Evolutionary conservation across 2,888 invertebrate genomes (phyloP).

Genomic region (Sylvicola cinctus): DNA sequence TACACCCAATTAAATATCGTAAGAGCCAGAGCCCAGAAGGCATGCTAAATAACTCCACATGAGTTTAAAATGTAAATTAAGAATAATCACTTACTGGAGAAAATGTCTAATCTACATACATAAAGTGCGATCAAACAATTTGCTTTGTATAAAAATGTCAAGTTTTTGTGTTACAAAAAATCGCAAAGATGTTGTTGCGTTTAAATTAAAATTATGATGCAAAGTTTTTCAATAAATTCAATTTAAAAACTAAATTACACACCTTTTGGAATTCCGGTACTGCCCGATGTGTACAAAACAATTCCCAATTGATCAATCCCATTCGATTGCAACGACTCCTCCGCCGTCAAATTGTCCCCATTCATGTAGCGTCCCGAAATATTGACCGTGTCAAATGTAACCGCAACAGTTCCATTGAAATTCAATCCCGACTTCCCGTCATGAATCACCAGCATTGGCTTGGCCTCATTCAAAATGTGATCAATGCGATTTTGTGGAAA

Average conservation of each 20-base stretch:
- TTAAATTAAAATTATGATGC: no score
- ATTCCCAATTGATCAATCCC: slow-evolving; percentile 36
- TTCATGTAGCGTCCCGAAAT: not conserved
- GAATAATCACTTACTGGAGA: no score
- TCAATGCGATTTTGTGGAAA: slow-evolving; percentile 49
- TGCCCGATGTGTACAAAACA: slow-evolving; percentile 71
- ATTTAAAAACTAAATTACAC: slow-evolving; percentile 3
- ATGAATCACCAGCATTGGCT: slow-evolving; percentile 40
- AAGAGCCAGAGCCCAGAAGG: no score
- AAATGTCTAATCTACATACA: slow-evolving; percentile 3
- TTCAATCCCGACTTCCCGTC: slow-evolving; percentile 26
- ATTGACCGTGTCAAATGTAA: not conserved
- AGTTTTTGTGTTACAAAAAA: no score
- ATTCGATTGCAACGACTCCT: slow-evolving; percentile 17
- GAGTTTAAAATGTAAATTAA: no score
- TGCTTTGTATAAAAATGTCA: no score
- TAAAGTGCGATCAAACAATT: not conserved
- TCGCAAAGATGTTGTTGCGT: no score
- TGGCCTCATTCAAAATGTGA: slow-evolving; percentile 55
- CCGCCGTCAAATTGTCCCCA: not conserved
- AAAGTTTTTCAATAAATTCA: not conserved
- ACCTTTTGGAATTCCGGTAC: slow-evolving; percentile 79
- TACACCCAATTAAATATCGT: no score
- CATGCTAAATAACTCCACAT: no score
- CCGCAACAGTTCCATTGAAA: not conserved